Base-by-base conservation (phyloP, 2,888 invertebrate genomes). In the Phymatocera aterrima region DNA sequence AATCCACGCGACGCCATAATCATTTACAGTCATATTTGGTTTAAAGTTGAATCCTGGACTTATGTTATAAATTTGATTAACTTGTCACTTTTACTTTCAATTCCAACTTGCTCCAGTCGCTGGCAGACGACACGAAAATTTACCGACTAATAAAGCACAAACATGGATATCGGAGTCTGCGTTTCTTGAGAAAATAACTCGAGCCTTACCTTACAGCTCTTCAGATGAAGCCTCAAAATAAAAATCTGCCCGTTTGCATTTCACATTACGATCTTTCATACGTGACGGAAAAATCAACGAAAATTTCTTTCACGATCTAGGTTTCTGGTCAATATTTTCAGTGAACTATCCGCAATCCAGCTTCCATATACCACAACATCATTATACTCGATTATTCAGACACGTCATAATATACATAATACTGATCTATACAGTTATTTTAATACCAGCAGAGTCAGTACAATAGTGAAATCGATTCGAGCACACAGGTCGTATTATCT, bases 401-500 rank as follows among this genome's bases (percentile, higher is more conserved):
- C 61, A 8, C 34, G n/a, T 5, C 8, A 43, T 43, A 10, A 43
- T 43, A 43, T 43, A 8, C 8, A 61, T 24, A 57, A 24, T 57
- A 28, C 24, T 3, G 1, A 28, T 57, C 24, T 57, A 12, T 10
- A 21, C 54, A 57, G 28, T 57, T 57, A 57, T 24, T 24, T 57
- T 57, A n/a, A n/a, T 12, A 18, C n/a, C 21, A 2, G n/a, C 61
- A 15, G 31, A 1, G 18, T 61, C 21, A 2, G n/a, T 34, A 15
- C 61, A 1, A 34, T 61, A 61, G 43, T 43, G 24, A 43, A 65
- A 40, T 43, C 43, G 10, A 65, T 65, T 65, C n/a, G 8, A n/a
- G 15, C 43, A 43, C 65, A 24, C 43, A 65, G 43, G 65, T 65
- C 65, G 12, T 21, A n/a, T n/a, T n/a, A 43, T 21, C 65, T 43